These are phyloP conservation scores for Ciconia maguari DNA, from an alignment of 2,113 vertebrate species.

Conservation along the genomic window DNA sequence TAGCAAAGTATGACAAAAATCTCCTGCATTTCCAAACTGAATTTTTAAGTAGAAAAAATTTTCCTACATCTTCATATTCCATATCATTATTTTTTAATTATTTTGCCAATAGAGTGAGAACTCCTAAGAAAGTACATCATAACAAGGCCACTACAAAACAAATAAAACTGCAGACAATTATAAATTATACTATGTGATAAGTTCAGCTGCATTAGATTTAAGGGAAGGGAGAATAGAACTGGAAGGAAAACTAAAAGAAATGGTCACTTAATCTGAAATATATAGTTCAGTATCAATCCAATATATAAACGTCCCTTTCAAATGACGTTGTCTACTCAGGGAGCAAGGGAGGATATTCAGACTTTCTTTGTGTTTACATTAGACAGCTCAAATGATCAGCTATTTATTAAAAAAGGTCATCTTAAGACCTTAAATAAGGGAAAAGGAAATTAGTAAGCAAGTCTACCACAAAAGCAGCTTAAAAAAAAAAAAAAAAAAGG, in stretches of 20 bases:
- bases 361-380: not conserved
- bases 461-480: not conserved
- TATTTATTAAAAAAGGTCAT: not conserved
- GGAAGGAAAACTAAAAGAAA: not conserved
- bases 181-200: not conserved
- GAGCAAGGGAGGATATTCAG: not conserved
- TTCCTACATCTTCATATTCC: not conserved
- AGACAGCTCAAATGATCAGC: not conserved
- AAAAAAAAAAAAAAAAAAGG: not conserved
- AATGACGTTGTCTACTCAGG: not conserved
- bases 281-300: not conserved
- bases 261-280: not conserved
- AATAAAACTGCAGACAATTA: not conserved
- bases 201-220: not conserved
- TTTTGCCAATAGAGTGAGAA: not conserved
- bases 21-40: not conserved
- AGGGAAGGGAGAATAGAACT: not conserved
- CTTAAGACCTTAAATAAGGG: not conserved
- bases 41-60: not conserved
- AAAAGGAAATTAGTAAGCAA: not conserved
- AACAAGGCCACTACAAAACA: not conserved
- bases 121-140: not conserved
- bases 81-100: not conserved
- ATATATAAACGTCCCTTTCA: not conserved
- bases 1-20: not conserved